Percentiles rank a stretch among this genome's conserved stretches.
These are phyloP conservation scores for Antitype chi DNA, from an alignment of 2,888 invertebrate species.

Conservation along the genomic window DNA sequence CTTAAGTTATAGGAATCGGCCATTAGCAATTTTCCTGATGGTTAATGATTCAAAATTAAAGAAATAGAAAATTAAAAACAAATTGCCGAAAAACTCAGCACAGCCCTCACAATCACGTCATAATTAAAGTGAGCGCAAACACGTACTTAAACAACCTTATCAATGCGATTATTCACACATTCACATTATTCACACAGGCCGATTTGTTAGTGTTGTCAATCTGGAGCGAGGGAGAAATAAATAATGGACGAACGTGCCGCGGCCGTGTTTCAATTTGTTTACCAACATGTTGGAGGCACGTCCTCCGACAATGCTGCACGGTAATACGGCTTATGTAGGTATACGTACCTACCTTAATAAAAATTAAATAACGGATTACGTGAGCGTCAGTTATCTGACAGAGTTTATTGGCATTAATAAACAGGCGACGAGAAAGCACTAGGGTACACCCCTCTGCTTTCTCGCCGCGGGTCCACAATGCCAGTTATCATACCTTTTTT, in stretches of 20 bases:
- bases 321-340: constrained; percentile 26
- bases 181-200: constrained; percentile 47
- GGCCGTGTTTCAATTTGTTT: constrained; percentile 67
- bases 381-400: background rate
- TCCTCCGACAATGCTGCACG: constrained; percentile 39
- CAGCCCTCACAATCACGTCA: constrained; percentile 17
- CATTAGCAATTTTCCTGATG: no score
- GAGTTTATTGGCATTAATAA: no score
- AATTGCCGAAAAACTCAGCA: background rate
- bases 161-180: constrained; percentile 39
- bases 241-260: constrained; percentile 58
- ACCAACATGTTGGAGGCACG: constrained; percentile 62
- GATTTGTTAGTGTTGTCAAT: constrained; percentile 61
- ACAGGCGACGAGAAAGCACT: no score
- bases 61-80: background rate
- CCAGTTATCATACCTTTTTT: no score
- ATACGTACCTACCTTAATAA: constrained; percentile 43
- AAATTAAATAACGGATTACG: constrained; percentile 35
- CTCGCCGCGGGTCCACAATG: no score
- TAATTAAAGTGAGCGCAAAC: constrained; percentile 45
- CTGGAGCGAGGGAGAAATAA: constrained; percentile 55
- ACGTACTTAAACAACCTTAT: constrained; percentile 46
- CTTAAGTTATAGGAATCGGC: no score
- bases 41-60: background rate
- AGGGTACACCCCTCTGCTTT: no score